phyloP scores from a whole-genome alignment of 2,888 invertebrate genomes.

The Xanthia togata region DNA sequence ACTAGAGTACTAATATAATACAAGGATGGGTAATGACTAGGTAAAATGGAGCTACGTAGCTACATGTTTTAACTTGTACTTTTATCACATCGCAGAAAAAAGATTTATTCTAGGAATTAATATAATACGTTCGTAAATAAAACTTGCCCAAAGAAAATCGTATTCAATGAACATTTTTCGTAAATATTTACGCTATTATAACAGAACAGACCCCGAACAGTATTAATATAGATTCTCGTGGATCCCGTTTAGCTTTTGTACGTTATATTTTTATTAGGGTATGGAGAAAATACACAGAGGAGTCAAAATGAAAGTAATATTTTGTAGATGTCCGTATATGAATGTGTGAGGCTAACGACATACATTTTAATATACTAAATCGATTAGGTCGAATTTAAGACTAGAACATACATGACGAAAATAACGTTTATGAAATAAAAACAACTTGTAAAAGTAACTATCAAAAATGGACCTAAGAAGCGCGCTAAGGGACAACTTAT shows the following conservation, averaged over 20 bases:
- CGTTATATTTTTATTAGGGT: slow-evolving; percentile 57
- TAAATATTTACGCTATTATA: slow-evolving; percentile 47
- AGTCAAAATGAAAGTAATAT: slow-evolving; percentile 59
- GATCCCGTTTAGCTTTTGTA: slow-evolving; percentile 42
- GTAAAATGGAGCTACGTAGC: no score
- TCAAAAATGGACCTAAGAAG: slow-evolving; percentile 28
- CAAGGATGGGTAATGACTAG: not conserved
- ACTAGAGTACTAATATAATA: not conserved
- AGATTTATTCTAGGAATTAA: not conserved
- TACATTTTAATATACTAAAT: slow-evolving; percentile 18
- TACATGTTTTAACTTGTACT: no score
- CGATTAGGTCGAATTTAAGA: not conserved
- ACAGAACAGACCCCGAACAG: slow-evolving; percentile 34
- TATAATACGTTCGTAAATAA: slow-evolving; percentile 23
- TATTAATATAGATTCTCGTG: slow-evolving; percentile 59
- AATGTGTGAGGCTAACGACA: slow-evolving; percentile 15
- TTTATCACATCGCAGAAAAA: slow-evolving; percentile 14
- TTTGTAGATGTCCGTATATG: slow-evolving; percentile 33
- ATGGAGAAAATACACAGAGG: slow-evolving; percentile 33
- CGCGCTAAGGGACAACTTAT: slow-evolving; percentile 9
- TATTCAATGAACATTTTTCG: slow-evolving; percentile 35
- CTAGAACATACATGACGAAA: not conserved
- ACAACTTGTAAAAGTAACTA: not conserved
- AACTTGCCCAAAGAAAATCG: slow-evolving; percentile 23
- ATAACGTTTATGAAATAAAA: not conserved